Percentiles rank a stretch among this genome's conserved stretches.
phyloP scores from a whole-genome alignment of 2,797 vertebrate genomes.

The Sebastes paucispinis region DNA sequence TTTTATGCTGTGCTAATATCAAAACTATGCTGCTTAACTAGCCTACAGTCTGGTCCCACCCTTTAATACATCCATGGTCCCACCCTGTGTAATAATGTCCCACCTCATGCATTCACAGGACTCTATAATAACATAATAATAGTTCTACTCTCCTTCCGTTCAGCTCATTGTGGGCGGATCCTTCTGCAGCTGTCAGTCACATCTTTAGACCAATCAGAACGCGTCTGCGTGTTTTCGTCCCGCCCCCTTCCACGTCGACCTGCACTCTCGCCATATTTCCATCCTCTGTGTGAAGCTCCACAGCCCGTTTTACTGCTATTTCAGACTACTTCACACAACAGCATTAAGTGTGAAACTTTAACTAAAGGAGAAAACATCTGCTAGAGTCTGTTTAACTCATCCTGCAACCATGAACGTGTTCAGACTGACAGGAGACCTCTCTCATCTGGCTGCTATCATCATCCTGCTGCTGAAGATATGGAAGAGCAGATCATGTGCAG shows the following conservation, averaged over 20 bases:
- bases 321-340: too few species aligned
- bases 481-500: constrained; percentile 97
- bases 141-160: background rate
- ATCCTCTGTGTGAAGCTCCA: constrained; percentile 15
- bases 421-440: constrained; percentile 93
- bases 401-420: constrained; percentile 90
- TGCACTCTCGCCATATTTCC: constrained; percentile 89
- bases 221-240: constrained; percentile 78
- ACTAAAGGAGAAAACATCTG: too few species aligned
- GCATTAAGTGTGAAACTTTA: background rate
- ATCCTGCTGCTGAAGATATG: constrained; percentile 98
- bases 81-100: background rate
- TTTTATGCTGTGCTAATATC: background rate
- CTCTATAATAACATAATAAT: background rate
- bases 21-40: background rate
- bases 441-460: constrained; percentile 96
- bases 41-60: background rate
- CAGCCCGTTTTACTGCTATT: constrained; percentile 17
- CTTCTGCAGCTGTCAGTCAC: constrained; percentile 21
- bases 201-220: constrained; percentile 56
- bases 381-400: background rate
- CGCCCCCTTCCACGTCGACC: constrained; percentile 98
- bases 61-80: too few species aligned
- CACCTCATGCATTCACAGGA: background rate
- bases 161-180: constrained; percentile 20